A percentile compares a stretch with the other conserved stretches of the same genome.
Evolutionary conservation across 1,140 invertebrate species (phyloP).

Genomic region (Epicauta chinensis): DNA sequence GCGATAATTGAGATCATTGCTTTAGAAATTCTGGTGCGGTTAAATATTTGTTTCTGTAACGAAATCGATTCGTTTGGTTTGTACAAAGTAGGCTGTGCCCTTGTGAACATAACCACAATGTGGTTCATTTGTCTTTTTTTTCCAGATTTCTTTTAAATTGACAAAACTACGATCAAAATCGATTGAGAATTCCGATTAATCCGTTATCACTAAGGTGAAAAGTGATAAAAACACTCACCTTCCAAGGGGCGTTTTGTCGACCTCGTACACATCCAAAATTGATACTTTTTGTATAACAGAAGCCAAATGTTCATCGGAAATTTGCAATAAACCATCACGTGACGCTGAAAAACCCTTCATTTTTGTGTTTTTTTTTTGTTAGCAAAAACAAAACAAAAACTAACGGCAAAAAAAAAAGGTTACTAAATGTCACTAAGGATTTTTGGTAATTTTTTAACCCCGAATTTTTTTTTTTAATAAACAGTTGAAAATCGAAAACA

Average conservation of each 20-base stretch:
- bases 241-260: slow-evolving; percentile 64
- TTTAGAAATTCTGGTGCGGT: no score
- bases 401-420: not conserved
- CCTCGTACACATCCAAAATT: slow-evolving; percentile 59
- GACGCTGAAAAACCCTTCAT: slow-evolving; percentile 33
- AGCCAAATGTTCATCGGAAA: slow-evolving; percentile 52
- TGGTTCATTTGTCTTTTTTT: no score
- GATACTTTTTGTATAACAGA: slow-evolving; percentile 54
- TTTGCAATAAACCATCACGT: slow-evolving; percentile 54
- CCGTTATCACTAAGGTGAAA: not conserved
- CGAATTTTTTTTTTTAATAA: not conserved
- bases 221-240: slow-evolving; percentile 46
- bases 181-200: no score
- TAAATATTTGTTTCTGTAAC: no score
- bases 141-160: not conserved
- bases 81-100: no score
- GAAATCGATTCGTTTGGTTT: no score
- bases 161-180: no score
- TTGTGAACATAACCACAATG: no score
- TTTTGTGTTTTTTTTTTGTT: not conserved
- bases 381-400: no score
- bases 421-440: not conserved
- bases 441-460: not conserved
- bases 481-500: slow-evolving; percentile 1
- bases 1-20: no score